Evolutionary conservation across 1,140 invertebrate genomes (phyloP), one percentile per base, ranked within the genome.

Genomic region (Diabrotica undecimpunctata): DNA sequence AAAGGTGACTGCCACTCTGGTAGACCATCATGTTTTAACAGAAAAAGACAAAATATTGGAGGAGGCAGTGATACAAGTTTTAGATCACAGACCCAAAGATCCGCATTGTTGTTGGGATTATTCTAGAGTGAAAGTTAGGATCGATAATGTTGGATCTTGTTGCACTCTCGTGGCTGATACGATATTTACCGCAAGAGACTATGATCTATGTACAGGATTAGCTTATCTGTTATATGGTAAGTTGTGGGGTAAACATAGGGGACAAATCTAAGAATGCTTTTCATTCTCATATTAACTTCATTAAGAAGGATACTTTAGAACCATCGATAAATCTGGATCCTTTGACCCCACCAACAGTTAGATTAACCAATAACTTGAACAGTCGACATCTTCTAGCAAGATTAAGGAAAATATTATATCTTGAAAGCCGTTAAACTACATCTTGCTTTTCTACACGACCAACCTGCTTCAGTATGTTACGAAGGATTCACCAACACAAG

Each of bases 141-240:
- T 89, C 46, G 80, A 87, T 71, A 70, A 78, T 14, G 86, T 92
- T 12, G 91, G 91, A n/a, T 92, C 90, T 7, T 93, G 91, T 77
- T 81, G 84, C 51, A 90, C 89, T 2, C 76, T 93, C 37, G 78
- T 83, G 14, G 67, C 77, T 9, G 72, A 82, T 61, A 77, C 66
- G 73, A 76, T 72, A 39, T 61, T 71, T 38, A 73, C 72, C 5
- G 66, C 65, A 62, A 7, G 79, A 11, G 53, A 68, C 6, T 54
- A 12, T 0, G 46, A 62, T 73, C 72, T 66, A 62, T 62, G 9
- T 12, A 70, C 66, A 11, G 41, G 62, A 10, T 67, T 78, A 3
- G 69, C 77, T 0, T 61, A 76, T 51, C 66, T 83, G 41, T 62
- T 83, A 10, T 79, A 80, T 70, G 75, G 82, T 83, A 70, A 79